phyloP scores from a whole-genome alignment of 2,797 vertebrate genomes.

The Pyrocephalus nanus region DNA sequence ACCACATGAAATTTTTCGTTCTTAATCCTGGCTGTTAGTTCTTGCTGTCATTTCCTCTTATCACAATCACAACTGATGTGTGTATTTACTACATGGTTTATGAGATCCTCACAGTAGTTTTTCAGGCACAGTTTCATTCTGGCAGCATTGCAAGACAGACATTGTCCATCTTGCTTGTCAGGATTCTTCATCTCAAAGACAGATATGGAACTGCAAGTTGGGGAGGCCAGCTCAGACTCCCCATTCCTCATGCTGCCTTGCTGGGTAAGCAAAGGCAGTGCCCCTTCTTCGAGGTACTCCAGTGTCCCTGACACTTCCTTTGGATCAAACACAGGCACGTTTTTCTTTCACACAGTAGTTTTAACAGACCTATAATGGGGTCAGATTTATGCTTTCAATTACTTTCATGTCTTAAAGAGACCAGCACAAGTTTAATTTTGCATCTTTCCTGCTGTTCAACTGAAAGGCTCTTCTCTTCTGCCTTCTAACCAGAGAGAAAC shows the following conservation, averaged over 20 bases:
- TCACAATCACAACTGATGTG: neutral
- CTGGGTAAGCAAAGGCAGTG: neutral
- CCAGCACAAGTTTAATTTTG: neutral
- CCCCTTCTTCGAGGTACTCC: neutral
- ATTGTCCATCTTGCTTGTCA: neutral
- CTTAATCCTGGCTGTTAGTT: neutral
- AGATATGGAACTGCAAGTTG: neutral
- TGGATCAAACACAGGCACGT: neutral
- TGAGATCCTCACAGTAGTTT: neutral
- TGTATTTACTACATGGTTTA: neutral
- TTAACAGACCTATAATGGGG: neutral
- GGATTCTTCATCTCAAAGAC: neutral
- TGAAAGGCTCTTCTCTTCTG: neutral
- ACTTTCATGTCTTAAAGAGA: constrained; percentile 11
- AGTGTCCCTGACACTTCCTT: neutral
- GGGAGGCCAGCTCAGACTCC: neutral
- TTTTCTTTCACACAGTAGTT: neutral
- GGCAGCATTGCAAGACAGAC: neutral
- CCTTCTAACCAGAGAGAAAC: neutral
- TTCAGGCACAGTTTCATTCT: neutral
- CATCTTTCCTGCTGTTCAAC: neutral
- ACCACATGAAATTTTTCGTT: neutral
- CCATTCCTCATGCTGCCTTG: neutral
- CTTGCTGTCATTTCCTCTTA: neutral
- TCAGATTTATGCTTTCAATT: constrained; percentile 24